Evolutionary conservation across 2,113 vertebrate species (phyloP).

Genomic region (Scopus umbretta): DNA sequence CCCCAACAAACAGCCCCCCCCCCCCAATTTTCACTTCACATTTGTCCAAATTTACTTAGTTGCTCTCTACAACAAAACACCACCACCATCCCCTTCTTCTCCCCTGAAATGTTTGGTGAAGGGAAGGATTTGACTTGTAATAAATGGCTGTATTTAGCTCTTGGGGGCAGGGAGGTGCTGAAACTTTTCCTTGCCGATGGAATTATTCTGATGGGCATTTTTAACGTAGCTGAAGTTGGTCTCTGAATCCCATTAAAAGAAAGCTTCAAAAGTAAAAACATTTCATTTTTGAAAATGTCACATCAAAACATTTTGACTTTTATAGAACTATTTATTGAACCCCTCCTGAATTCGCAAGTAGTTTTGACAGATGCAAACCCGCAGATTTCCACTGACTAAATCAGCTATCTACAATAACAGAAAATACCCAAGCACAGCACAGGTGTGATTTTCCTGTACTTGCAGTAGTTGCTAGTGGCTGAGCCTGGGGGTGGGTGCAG

Average conservation of each 20-base stretch:
- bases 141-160: not conserved
- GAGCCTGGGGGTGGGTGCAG: not conserved
- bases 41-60: fast-evolving
- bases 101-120: not conserved
- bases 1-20: fast-evolving
- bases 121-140: not conserved
- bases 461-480: not conserved
- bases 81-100: not conserved
- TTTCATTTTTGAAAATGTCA: not conserved
- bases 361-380: not conserved
- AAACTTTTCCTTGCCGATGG: not conserved
- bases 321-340: not conserved
- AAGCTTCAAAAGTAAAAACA: not conserved
- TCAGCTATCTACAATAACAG: not conserved
- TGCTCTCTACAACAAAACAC: not conserved
- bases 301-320: not conserved
- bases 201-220: not conserved
- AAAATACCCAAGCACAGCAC: not conserved
- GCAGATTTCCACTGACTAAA: not conserved
- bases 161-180: too few relatives aligned
- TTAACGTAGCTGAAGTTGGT: not conserved
- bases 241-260: not conserved
- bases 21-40: not conserved
- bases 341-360: not conserved
- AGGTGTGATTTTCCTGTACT: not conserved